Evolutionary conservation across 2,113 vertebrate species (phyloP).

Genomic region (Clarias magur): DNA sequence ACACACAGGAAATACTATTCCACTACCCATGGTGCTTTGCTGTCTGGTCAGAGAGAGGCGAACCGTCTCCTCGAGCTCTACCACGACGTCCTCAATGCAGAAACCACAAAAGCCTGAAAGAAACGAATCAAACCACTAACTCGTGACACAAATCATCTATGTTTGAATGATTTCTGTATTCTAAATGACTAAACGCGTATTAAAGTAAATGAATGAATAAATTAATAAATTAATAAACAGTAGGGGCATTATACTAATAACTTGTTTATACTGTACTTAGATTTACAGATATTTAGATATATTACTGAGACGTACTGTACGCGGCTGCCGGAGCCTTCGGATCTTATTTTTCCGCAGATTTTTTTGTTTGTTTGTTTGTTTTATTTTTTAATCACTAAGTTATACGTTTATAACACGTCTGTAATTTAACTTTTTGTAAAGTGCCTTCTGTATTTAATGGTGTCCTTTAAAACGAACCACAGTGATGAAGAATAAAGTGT

Average conservation of each 20-base stretch:
- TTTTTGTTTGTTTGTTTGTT: conserved; percentile 59
- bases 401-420: conserved; percentile 72
- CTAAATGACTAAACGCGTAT: conserved; percentile 60
- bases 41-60: conserved; percentile 96
- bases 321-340: conserved; percentile 68
- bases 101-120: conserved; percentile 74
- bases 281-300: conserved; percentile 68
- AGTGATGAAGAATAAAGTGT: conserved; percentile 61
- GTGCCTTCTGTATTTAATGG: conserved; percentile 92
- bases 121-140: conserved; percentile 69
- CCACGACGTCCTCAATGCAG: conserved; percentile 85
- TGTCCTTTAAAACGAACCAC: conserved; percentile 74
- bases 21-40: conserved; percentile 98
- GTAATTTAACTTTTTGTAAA: conserved; percentile 84
- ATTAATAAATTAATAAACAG: conserved; percentile 29
- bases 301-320: conserved; percentile 75
- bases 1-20: conserved; percentile 99
- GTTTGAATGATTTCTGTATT: conserved; percentile 65
- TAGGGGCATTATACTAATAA: conserved; percentile 78
- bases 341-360: conserved; percentile 62
- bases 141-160: conserved; percentile 65
- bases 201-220: conserved; percentile 12
- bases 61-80: conserved; percentile 91
- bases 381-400: conserved; percentile 62
- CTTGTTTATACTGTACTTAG: conserved; percentile 76